Evolutionary conservation across 2,888 invertebrate species (phyloP), one percentile per base, ranked within the genome.

Genomic region (Pycnomerus fuliginosus): DNA sequence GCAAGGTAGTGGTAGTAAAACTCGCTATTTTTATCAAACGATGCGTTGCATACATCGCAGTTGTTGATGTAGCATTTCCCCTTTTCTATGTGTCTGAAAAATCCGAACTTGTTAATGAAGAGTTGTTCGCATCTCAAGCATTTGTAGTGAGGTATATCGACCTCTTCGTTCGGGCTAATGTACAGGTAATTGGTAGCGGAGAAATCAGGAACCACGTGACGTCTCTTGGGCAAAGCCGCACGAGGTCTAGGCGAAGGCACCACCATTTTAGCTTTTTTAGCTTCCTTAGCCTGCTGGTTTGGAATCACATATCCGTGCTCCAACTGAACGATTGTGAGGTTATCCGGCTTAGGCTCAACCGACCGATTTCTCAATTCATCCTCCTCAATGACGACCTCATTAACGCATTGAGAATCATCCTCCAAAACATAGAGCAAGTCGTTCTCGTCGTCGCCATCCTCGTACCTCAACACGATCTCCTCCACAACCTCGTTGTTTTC

Each of bases 281-380:
- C 8, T 20, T 20, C 20, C 8, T 8, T 20, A 20, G 4, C 8
- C 20, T 20, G 20, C 5, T 25, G 3, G 11, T 10, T 10, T 3
- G 65, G 67, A 15, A 70, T 60, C 44, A 70, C 68, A 39, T 72
- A 72, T 1, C 71, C 71, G 48, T 72, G 72, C 44, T 72, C 72
- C 3, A 69, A 54, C 39, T 65, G 66, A 1, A 71, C 67, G 3
- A 69, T 59, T 3, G 10, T 4, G 10, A 25, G 10, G 5, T 3
- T 25, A 10, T 25, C 25, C 0, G 8, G 32, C 14, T 20, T 8
- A 20, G 20, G 5, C 11, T 25, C 25, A 4, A 25, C 25, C 7
- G n/a, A n/a, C n/a, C n/a, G n/a, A n/a, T n/a, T n/a, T n/a, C n/a
- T n/a, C n/a, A n/a, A n/a, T n/a, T n/a, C n/a, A n/a, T 25, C 10